Conservation (phyloP, 2,113 vertebrate species). For the Platichthys stellatus region DNA sequence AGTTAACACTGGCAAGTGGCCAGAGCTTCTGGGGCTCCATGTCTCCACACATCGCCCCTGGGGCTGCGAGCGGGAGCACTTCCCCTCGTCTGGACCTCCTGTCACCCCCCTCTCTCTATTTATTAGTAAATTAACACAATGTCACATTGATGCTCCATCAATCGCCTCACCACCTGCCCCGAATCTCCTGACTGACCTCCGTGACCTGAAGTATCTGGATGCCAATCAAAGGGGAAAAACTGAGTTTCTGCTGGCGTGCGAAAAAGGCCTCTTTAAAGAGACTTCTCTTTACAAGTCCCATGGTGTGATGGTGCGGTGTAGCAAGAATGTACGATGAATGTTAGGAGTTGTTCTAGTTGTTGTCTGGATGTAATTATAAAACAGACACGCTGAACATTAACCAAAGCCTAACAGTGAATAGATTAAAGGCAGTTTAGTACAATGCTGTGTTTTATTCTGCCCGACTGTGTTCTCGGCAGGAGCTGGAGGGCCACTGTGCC, state of each 20-base stretch:
- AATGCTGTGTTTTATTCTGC: slow-evolving; percentile 67
- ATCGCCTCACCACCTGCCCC: slow-evolving; percentile 61
- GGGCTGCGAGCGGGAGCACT: slow-evolving; percentile 74
- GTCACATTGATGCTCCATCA: slow-evolving; percentile 72
- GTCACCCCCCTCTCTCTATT: slow-evolving; percentile 71
- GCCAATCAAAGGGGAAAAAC: slow-evolving; percentile 63
- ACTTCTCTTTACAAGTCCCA: slow-evolving; percentile 22
- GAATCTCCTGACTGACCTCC: slow-evolving; percentile 49
- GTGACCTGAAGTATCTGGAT: slow-evolving; percentile 70
- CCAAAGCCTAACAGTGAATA: slow-evolving; percentile 68
- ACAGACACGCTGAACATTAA: slow-evolving; percentile 70
- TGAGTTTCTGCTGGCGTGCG: slow-evolving; percentile 15
- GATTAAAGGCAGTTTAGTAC: slow-evolving; percentile 77
- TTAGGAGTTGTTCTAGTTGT: slow-evolving; percentile 71
- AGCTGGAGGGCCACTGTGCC: slow-evolving; percentile 70
- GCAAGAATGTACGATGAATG: slow-evolving; percentile 52
- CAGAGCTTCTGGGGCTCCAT: slow-evolving; percentile 78
- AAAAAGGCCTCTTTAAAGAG: slow-evolving; percentile 20
- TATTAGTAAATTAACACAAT: slow-evolving; percentile 85
- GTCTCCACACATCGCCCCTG: slow-evolving; percentile 67
- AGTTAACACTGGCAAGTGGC: slow-evolving; percentile 89
- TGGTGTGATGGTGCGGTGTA: slow-evolving; percentile 49
- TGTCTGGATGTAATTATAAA: slow-evolving; percentile 76
- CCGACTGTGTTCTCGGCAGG: slow-evolving; percentile 61
- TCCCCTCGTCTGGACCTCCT: slow-evolving; percentile 74